Evolutionary conservation across 1,140 invertebrate genomes (phyloP), one percentile per base, ranked within the genome.

Genomic region (Globodera ellingtonae): DNA sequence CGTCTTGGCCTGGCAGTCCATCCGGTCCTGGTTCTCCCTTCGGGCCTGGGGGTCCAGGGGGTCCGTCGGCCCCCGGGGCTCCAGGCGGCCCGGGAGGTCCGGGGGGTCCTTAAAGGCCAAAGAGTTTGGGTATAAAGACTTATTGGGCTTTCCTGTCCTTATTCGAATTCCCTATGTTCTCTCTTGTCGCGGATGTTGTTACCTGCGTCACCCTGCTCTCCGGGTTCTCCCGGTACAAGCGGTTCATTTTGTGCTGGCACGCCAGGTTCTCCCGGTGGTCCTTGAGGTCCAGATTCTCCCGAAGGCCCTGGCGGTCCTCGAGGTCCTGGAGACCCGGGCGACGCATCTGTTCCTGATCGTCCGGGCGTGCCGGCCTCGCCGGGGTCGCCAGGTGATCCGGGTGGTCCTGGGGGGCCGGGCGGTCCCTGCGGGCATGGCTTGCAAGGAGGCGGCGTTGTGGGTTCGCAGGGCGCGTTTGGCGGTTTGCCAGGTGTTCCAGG

Each of bases 201-300:
- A 81, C 82, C 83, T 79, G 70, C 84, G 46, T 89, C 87, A 80
- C 85, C 86, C 15, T 77, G 50, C 69, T 88, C 88, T 85, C 86
- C 86, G 35, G 86, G 86, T 78, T 88, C 86, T 87, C 87, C 87
- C 71, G 88, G 88, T 50, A 83, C 84, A 21, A 85, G 84, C 72
- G 87, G 86, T 76, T 88, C 87, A 70, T 59, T 76, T 44, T 83
- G 81, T 44, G 87, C 87, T 59, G 86, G 83, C 21, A 87, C 79
- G 67, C 88, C 88, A 10, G 85, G 76, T 62, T 86, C 78, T 70
- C 86, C 86, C 24, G 87, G 80, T 75, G 87, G 80, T 81, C 87
- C 87, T n/a, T 73, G 82, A 8, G 74, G 72, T 48, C 82, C 82
- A 35, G 83, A 13, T 35, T 83, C 75, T 78, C 82, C 82, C 21